Conservation (phyloP, 2,113 vertebrate species). For the Bothrops jararaca region DNA sequence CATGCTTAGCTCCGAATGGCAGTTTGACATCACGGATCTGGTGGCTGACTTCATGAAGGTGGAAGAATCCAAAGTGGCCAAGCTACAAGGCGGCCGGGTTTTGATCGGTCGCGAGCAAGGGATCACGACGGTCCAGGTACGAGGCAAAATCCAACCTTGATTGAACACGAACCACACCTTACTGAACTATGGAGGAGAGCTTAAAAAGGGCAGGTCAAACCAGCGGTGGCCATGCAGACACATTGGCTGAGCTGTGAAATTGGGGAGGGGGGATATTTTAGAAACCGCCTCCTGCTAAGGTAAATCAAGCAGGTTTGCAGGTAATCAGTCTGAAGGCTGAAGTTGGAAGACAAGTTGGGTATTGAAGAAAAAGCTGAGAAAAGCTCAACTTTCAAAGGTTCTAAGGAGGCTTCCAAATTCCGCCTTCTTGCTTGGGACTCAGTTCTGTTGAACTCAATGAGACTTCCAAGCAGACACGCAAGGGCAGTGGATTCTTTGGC, state of each 20-base stretch:
- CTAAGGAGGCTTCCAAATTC: not conserved
- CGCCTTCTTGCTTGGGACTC: not conserved
- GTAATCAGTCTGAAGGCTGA: not conserved
- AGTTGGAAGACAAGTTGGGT: not conserved
- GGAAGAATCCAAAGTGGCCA: slow-evolving; percentile 84
- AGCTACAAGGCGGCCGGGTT: slow-evolving; percentile 80
- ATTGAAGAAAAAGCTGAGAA: not conserved
- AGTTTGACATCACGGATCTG: slow-evolving; percentile 91
- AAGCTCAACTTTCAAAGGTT: not conserved
- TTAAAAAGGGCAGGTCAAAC: not conserved
- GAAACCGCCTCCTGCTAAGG: not conserved
- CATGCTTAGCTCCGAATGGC: slow-evolving; percentile 93
- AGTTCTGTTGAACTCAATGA: not conserved
- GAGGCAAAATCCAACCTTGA: not conserved
- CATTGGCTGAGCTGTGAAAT: not conserved
- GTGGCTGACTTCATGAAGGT: slow-evolving; percentile 91
- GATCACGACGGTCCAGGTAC: slow-evolving; percentile 91
- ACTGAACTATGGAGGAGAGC: not conserved
- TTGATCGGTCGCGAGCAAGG: slow-evolving; percentile 86
- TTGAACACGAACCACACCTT: not conserved
- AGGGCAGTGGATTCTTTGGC: not conserved
- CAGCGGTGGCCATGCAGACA: not conserved
- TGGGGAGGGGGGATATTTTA: not conserved
- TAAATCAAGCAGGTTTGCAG: not conserved
- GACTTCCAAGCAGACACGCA: not conserved